Evolutionary conservation across 2,888 invertebrate genomes (phyloP), one percentile per base, ranked within the genome.

Genomic region (Eubasilissa splendida): DNA sequence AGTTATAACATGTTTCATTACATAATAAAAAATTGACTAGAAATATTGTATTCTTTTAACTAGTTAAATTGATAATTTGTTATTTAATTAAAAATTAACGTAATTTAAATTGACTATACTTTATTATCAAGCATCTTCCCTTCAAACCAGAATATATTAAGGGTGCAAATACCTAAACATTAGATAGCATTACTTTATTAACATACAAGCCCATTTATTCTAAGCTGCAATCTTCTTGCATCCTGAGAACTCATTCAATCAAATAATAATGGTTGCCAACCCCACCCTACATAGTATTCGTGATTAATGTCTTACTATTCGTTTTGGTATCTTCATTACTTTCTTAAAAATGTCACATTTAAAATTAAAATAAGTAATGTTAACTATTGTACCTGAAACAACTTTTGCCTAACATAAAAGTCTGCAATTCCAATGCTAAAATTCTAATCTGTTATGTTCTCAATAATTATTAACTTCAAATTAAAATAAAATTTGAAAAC

Each of bases 71-170:
- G 50, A 80, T 77, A 79, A 73, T 77, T 53, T 68, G 66, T 68
- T 68, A 68, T 75, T 56, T 65, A 63, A 74, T 79, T 66, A 60
- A 65, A 79, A 81, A 77, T 66, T 81, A 83, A 82, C 79, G 75
- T 68, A 83, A 83, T 82, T 77, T 68, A 83, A 83, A 83, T 83
- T 83, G 83, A 83, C 83, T 82, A 83, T 77, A 79, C 76, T 75
- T 83, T 83, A 82, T 82, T 82, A 83, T 77, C 76, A 79, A 75
- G 80, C 74, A 79, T 79, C 77, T 42, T 53, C 52, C 56, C 68
- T 54, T 75, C 56, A 56, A 54, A 54, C 71, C 70, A 50, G 63
- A 70, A 58, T 66, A 50, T 52, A 42, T 74, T 65, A 54, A 63
- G 31, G 31, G 50, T 76, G 66, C 65, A 60, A 12, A 50, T 75